These are phyloP conservation scores for Tragelaphus buxtoni DNA, from an alignment of 2,113 vertebrate species.

Conservation along the genomic window DNA sequence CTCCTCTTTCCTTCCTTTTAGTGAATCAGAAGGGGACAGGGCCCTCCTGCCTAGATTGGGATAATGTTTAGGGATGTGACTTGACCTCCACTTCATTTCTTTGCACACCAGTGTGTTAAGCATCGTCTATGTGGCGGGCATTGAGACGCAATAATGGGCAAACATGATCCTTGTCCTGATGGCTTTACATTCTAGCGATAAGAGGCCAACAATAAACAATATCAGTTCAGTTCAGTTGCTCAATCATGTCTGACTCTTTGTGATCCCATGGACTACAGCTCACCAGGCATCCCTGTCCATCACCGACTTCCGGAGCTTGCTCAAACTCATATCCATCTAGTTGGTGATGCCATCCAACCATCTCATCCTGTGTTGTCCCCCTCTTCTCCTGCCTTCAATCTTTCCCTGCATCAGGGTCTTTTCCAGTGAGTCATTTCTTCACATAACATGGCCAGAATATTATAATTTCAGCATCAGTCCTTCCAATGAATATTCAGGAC, in stretches of 20 bases:
- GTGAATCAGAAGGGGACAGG: not conserved
- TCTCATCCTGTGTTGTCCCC: not conserved
- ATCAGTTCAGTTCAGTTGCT: not conserved
- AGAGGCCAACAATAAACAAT: not conserved
- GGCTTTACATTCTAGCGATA: not conserved
- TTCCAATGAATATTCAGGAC: not conserved
- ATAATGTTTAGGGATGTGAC: not conserved
- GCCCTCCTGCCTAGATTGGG: not conserved
- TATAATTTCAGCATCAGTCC: not conserved
- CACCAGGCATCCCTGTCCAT: not conserved
- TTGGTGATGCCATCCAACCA: not conserved
- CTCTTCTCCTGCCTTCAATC: not conserved
- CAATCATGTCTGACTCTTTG: not conserved
- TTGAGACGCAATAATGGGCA: no score
- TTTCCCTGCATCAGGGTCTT: not conserved
- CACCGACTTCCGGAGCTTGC: rapidly evolving
- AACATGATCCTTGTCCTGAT: not conserved
- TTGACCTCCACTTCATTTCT: not conserved
- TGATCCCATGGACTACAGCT: not conserved
- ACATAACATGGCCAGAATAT: rapidly evolving
- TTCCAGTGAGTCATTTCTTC: not conserved
- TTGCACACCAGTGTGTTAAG: not conserved
- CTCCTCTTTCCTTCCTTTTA: not conserved
- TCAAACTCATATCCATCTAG: not conserved
- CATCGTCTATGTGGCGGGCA: not conserved